These are phyloP conservation scores for Pollachius pollachius DNA, from an alignment of 2,113 vertebrate genomes.

Conservation along the genomic window DNA sequence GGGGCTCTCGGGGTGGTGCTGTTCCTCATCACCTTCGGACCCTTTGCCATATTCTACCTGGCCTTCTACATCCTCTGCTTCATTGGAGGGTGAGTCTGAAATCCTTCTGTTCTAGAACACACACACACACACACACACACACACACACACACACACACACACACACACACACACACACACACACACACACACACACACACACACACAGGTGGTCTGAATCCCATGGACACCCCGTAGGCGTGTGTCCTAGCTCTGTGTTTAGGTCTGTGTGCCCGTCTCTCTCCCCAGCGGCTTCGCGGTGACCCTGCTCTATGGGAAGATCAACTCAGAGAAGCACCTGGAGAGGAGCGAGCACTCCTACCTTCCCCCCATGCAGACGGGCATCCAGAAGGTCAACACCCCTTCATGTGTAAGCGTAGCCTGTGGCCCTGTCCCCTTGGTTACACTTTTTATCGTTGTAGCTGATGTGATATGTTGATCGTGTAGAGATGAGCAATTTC, in stretches of 20 bases:
- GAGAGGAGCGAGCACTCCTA: slow-evolving; percentile 95
- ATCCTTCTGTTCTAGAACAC: background rate
- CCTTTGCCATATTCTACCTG: slow-evolving; percentile 97
- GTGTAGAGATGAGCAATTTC: too few species aligned
- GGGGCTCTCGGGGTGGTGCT: slow-evolving; percentile 93
- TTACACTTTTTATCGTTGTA: too few species aligned
- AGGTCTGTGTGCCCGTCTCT: too few species aligned
- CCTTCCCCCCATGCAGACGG: slow-evolving; percentile 84
- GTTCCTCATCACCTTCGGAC: slow-evolving; percentile 96
- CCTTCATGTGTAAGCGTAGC: too few species aligned
- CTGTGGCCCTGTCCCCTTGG: too few species aligned
- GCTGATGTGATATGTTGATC: too few species aligned
- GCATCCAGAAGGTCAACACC: slow-evolving; percentile 85
- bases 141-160: background rate
- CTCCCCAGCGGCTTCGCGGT: slow-evolving; percentile 86
- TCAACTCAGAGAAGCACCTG: slow-evolving; percentile 92
- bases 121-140: background rate
- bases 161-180: background rate
- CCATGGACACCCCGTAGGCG: too few species aligned
- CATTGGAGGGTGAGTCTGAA: slow-evolving; percentile 89
- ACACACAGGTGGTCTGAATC: background rate
- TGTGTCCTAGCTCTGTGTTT: too few species aligned
- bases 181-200: background rate
- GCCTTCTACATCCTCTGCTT: slow-evolving; percentile 98
- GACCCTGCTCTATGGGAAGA: slow-evolving; percentile 96